Evolutionary conservation across 2,888 invertebrate genomes (phyloP).

Genomic region (Glaucopsyche alexis): DNA sequence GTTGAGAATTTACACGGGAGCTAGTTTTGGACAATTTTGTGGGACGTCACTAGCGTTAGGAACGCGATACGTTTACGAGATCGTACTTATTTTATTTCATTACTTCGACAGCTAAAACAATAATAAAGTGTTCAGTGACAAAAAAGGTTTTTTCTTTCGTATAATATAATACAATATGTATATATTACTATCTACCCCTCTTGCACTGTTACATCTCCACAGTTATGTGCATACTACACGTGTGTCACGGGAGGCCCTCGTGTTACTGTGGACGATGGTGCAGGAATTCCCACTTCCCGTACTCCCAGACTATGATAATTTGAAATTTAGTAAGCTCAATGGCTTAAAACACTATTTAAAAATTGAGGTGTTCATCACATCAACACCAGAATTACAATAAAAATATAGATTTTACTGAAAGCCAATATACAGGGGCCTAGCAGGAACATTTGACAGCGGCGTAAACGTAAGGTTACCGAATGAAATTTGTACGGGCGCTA

Average conservation of each 20-base stretch:
- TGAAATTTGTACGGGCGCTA: no score
- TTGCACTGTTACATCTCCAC: background rate
- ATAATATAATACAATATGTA: background rate
- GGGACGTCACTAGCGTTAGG: slow-evolving; percentile 42
- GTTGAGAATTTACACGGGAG: slow-evolving; percentile 38
- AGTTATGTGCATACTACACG: background rate
- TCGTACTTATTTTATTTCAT: slow-evolving; percentile 37
- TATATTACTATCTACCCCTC: background rate
- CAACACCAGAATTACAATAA: background rate
- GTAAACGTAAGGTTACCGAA: no score
- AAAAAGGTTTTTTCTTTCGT: slow-evolving; percentile 32
- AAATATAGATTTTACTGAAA: slow-evolving; percentile 7
- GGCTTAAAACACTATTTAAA: background rate
- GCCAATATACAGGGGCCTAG: background rate
- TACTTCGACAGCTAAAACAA: slow-evolving; percentile 37
- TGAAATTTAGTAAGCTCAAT: background rate
- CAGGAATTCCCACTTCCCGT: background rate
- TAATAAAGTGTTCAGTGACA: slow-evolving; percentile 40
- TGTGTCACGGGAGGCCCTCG: background rate
- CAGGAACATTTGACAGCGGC: no score
- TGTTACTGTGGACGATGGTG: background rate
- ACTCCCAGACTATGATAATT: background rate
- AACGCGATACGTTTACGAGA: slow-evolving; percentile 38
- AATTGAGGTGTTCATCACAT: background rate
- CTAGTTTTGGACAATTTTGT: slow-evolving; percentile 42